Conservation (phyloP, 2,888 invertebrate species). For the Sinhomidia bicolor region DNA sequence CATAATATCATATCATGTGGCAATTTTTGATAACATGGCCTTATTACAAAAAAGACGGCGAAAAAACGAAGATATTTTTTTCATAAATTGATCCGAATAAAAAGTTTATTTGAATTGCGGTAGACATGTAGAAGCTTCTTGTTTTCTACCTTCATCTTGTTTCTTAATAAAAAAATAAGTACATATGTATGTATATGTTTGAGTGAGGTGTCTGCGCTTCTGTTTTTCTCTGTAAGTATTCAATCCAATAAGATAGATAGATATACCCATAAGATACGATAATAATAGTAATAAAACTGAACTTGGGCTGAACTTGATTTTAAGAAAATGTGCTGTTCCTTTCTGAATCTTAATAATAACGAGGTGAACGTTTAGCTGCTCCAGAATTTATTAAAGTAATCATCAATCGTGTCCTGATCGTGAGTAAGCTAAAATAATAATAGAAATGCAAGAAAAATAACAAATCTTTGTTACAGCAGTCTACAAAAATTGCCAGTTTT, state of each 20-base stretch:
- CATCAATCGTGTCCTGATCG: constrained; percentile 37
- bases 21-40: constrained; percentile 7
- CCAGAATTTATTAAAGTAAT: constrained; percentile 49
- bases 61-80: constrained; percentile 49
- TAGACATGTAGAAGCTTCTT: constrained; percentile 51
- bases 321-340: background rate
- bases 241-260: background rate
- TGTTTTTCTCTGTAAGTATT: background rate
- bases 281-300: constrained; percentile 52
- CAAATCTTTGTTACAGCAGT: constrained; percentile 12
- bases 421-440: constrained; percentile 42
- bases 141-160: constrained; percentile 15
- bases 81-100: constrained; percentile 57
- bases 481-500: constrained; percentile 31
- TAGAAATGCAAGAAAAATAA: constrained; percentile 31
- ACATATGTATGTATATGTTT: background rate
- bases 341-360: constrained; percentile 36
- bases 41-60: constrained; percentile 4
- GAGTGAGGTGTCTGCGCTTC: background rate
- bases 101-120: constrained; percentile 56
- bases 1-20: constrained; percentile 29
- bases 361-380: constrained; percentile 56
- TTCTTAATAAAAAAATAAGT: background rate
- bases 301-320: constrained; percentile 40
- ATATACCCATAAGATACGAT: constrained; percentile 43